phyloP scores from a whole-genome alignment of 2,888 invertebrate genomes.

The Linyphia triangularis region DNA sequence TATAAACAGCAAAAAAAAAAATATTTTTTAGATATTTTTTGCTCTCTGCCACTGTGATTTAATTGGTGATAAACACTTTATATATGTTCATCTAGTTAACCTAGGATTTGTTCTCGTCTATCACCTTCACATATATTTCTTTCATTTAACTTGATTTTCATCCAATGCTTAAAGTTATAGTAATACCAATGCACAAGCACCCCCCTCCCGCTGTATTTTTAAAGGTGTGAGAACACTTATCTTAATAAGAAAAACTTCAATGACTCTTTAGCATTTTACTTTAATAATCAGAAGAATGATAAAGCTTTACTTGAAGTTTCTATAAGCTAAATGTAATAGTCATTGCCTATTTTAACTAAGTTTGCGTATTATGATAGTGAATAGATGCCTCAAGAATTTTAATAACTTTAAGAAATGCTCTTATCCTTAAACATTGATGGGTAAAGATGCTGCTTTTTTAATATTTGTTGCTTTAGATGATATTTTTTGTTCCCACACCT shows the following conservation, averaged over 20 bases:
- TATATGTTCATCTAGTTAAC: slow-evolving; percentile 42
- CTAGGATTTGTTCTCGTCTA: not conserved
- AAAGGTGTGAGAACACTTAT: slow-evolving; percentile 35
- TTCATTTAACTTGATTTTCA: slow-evolving; percentile 14
- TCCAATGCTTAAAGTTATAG: slow-evolving; percentile 33
- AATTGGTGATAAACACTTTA: slow-evolving; percentile 62
- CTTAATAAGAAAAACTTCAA: too few species aligned
- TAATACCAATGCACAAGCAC: slow-evolving; percentile 70
- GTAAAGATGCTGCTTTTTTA: not conserved
- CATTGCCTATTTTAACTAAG: too few species aligned
- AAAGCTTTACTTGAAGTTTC: too few species aligned
- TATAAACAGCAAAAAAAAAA: slow-evolving; percentile 31
- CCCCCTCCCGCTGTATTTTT: too few species aligned
- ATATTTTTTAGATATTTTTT: slow-evolving; percentile 61
- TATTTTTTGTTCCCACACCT: slow-evolving; percentile 14
- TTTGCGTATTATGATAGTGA: too few species aligned
- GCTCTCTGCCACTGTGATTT: slow-evolving; percentile 71
- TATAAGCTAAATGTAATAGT: too few species aligned
- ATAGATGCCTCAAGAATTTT: too few species aligned
- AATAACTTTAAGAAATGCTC: too few species aligned
- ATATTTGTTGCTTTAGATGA: too few species aligned
- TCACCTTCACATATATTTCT: not conserved
- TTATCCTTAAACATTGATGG: not conserved
- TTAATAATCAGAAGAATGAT: too few species aligned
- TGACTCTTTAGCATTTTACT: too few species aligned